Percentiles rank a stretch among this genome's conserved stretches.
Evolutionary conservation across 2,888 invertebrate species (phyloP).

Genomic region (Agonopterix alstromeriana): DNA sequence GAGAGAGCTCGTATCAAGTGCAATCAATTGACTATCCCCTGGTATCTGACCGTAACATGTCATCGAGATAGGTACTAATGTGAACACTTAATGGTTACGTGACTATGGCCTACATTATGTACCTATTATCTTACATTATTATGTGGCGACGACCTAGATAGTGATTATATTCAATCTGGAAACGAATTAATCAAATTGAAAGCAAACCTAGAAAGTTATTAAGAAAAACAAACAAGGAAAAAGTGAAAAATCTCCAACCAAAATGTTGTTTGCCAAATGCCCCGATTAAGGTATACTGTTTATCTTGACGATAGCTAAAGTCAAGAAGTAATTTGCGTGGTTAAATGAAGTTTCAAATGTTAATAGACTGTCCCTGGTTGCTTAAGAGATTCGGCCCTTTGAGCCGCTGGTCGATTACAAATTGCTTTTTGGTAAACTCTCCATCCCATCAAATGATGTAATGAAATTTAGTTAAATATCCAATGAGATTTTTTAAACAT

Average conservation of each 20-base stretch:
- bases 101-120: background rate
- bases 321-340: constrained; percentile 68
- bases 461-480: constrained; percentile 13
- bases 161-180: background rate
- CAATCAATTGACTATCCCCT: constrained; percentile 8
- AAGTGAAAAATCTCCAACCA: constrained; percentile 19
- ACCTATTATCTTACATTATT: background rate
- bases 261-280: constrained; percentile 49
- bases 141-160: no score
- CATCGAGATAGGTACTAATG: constrained; percentile 3
- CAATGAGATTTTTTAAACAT: constrained; percentile 1
- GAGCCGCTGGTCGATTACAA: constrained; percentile 57
- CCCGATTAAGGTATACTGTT: constrained; percentile 55
- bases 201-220: constrained; percentile 2
- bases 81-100: background rate
- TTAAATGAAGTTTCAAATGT: constrained; percentile 71
- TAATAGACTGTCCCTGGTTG: constrained; percentile 53
- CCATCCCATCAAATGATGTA: constrained; percentile 14
- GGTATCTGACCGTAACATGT: constrained; percentile 5
- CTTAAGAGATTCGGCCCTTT: constrained; percentile 53
- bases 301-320: constrained; percentile 60
- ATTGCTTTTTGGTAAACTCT: constrained; percentile 59
- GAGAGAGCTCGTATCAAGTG: background rate
- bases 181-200: background rate
- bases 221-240: constrained; percentile 17